Base-by-base conservation (phyloP, 2,113 vertebrate genomes). In the Penelope pileata region DNA sequence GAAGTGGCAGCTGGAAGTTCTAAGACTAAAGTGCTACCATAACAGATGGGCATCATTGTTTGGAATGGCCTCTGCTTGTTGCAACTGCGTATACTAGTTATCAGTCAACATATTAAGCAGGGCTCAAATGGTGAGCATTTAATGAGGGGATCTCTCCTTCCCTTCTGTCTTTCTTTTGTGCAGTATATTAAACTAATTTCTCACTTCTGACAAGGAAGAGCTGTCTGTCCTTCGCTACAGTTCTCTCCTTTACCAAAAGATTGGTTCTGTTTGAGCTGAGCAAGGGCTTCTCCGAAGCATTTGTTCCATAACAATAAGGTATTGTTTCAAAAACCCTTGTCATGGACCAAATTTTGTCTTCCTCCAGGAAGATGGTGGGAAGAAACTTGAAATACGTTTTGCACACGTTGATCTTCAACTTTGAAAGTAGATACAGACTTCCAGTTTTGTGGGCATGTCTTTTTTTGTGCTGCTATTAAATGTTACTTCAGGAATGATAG, bases 51-150 rank as follows among this genome's bases (percentile, higher is more conserved):
- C 94, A 90, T 86, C 90, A 69, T 93, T 90, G 88, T 96, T 94
- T 91, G 84, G 68, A 83, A 82, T 93, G 60, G 89, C 54, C 89
- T 96, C 92, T 75, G 91, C 88, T 96, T 95, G 95, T 96, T 96
- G 88, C 93, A 84, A 95, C 88, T 95, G 92, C 13, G 60, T 95
- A 94, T 88, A 67, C 91, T 86, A 94, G 94, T 96, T 97, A 95
- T 97, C 93, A 94, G 93, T 96, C 96, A 97, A 88, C 90, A 84
- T 91, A 96, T 97, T 95, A 95, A 96, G 88, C 76, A 85, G 94
- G 94, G 93, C 95, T 96, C 93, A 90, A 96, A 96, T 97, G 95
- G 96, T 95, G 95, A 96, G 94, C 95, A 86, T 97, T 96, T 95
- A 94, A 96, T 90, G 94, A 97, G 96, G 88, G 89, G 67, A 92